phyloP scores from a whole-genome alignment of 2,797 vertebrate genomes.

The Rhinoraja longicauda region DNA sequence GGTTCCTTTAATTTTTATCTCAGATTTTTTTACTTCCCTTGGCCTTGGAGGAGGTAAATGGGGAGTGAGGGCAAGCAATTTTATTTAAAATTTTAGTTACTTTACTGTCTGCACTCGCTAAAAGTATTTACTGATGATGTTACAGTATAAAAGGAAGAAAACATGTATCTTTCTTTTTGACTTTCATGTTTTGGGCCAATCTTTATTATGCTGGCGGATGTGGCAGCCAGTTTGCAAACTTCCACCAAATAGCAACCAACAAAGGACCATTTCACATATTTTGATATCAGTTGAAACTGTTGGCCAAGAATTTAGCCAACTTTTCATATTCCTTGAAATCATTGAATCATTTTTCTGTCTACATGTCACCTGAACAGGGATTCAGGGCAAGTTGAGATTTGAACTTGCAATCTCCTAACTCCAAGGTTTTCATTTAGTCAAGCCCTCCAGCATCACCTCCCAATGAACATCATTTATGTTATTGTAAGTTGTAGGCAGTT shows the following conservation, averaged over 20 bases:
- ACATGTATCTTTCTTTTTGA: neutral
- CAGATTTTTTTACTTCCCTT: neutral
- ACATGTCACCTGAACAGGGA: neutral
- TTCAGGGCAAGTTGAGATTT: neutral
- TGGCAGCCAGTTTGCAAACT: neutral
- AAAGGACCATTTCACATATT: neutral
- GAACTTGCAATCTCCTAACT: neutral
- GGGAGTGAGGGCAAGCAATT: no score
- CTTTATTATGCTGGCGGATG: neutral
- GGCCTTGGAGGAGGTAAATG: no score
- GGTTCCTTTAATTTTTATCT: neutral
- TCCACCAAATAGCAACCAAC: neutral
- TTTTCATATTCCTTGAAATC: neutral
- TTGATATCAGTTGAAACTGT: neutral
- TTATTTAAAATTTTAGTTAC: no score
- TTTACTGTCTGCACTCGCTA: neutral
- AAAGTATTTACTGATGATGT: neutral
- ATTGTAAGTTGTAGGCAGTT: neutral
- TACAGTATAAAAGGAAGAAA: neutral
- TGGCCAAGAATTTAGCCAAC: neutral
- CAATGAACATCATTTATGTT: neutral
- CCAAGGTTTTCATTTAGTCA: neutral
- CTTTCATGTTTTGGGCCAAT: neutral
- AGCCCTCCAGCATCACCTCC: neutral
- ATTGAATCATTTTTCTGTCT: neutral